phyloP scores from a whole-genome alignment of 1,140 invertebrate genomes.

The Marisa cornuarietis region DNA sequence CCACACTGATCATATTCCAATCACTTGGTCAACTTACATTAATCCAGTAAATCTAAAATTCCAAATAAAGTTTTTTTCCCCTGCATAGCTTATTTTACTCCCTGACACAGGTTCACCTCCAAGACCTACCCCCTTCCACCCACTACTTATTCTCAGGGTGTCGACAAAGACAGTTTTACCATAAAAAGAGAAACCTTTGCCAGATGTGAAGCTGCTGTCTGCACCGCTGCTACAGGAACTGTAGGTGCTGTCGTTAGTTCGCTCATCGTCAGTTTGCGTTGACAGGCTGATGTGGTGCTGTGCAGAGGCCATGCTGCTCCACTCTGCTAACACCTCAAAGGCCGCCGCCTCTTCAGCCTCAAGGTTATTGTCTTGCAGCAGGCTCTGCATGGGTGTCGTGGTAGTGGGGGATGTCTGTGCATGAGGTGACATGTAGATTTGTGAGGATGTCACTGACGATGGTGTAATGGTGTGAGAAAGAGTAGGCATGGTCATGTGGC shows the following conservation, averaged over 20 bases:
- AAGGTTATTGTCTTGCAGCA: slow-evolving; percentile 14
- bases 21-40: too few species aligned
- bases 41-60: too few species aligned
- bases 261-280: not conserved
- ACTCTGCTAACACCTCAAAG: slow-evolving; percentile 61
- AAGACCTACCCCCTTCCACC: too few species aligned
- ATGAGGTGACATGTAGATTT: not conserved
- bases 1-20: too few species aligned
- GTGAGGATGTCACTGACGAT: not conserved
- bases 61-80: too few species aligned
- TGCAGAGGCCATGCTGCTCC: slow-evolving; percentile 33
- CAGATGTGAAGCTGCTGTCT: not conserved
- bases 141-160: too few species aligned
- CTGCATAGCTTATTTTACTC: too few species aligned
- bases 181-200: not conserved
- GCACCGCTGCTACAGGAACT: not conserved
- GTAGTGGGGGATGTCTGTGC: not conserved
- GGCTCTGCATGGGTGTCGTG: not conserved
- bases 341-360: slow-evolving; percentile 31
- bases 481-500: not conserved
- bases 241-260: slow-evolving; percentile 13
- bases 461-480: not conserved
- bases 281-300: not conserved
- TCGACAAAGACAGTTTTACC: too few species aligned
- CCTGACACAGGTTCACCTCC: too few species aligned